Evolutionary conservation across 37 sponge, comb jelly and placozoan species (phyloP), one percentile per base, ranked within the genome.

Genomic region (Halisarca cf. caerulea): DNA sequence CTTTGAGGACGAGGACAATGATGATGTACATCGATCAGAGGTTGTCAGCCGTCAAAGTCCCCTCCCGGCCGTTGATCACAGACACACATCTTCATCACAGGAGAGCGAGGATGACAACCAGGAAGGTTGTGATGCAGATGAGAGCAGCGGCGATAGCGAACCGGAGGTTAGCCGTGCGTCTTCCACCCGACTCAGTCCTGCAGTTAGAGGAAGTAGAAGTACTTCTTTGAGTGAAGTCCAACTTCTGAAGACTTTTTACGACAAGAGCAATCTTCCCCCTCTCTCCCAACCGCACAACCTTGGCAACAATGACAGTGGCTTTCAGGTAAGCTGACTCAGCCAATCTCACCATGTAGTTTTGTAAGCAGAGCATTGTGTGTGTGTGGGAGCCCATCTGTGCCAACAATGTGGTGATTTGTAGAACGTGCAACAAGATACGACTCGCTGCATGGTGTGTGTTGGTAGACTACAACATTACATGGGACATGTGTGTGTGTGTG

Each of bases 271-370:
- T 6, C 24, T 24, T 23, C 14, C 77, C 21, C 43, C 77, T n/a
- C 2, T 74, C 24, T 37, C 77, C 6, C 30, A 62, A 23, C 25
- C 9, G 30, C 25, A 20, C 15, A 6, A 30, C 6, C 30, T 62
- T 21, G 17, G 35, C 69, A 68, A 68, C 69, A 40, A 74, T 74
- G 77, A 74, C 45, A 74, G 77, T 25, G 77, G 77, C 21, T 74
- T 74, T 40, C 77, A 74, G 44, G 77, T 74, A 38, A 74, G 72
- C n/a, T 30, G 30, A n/a, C 51, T 47, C 51, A 47, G 51, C 51
- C n/a, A n/a, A n/a, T n/a, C n/a, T n/a, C n/a, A n/a, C n/a, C n/a
- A n/a, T n/a, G n/a, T n/a, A n/a, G n/a, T n/a, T n/a, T n/a, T n/a
- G n/a, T n/a, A n/a, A n/a, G n/a, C n/a, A n/a, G n/a, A n/a, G n/a